A percentile compares a stretch with the other conserved stretches of the same genome.
Evolutionary conservation across 2,797 vertebrate species (phyloP).

Genomic region (Chaetophractus vellerosus): DNA sequence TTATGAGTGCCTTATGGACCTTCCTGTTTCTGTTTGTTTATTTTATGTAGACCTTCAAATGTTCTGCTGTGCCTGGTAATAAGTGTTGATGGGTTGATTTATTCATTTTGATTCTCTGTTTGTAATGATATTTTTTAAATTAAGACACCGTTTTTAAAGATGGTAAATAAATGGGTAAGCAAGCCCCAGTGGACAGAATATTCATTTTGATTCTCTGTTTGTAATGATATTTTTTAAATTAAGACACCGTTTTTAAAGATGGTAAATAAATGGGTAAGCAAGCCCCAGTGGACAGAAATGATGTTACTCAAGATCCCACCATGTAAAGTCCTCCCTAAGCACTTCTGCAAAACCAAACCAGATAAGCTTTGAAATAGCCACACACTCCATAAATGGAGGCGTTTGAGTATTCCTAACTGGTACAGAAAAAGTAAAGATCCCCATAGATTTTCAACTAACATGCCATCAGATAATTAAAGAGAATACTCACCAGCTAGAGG

Average conservation of each 20-base stretch:
- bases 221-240: conserved; percentile 76
- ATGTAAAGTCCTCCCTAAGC: conserved; percentile 74
- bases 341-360: conserved; percentile 80
- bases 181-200: no score
- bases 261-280: conserved; percentile 79
- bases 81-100: conserved; percentile 61
- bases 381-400: conserved; percentile 26
- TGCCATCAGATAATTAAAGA: neutral
- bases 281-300: conserved; percentile 68
- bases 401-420: conserved; percentile 44
- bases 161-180: conserved; percentile 78
- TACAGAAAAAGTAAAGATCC: conserved; percentile 9
- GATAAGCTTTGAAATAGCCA: neutral
- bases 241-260: conserved; percentile 79
- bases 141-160: conserved; percentile 79
- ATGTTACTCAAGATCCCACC: conserved; percentile 78
- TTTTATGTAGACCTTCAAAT: conserved; percentile 79
- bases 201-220: conserved; percentile 49
- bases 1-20: conserved; percentile 75
- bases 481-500: neutral
- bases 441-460: conserved; percentile 35
- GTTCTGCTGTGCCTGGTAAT: conserved; percentile 77
- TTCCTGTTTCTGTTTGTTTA: conserved; percentile 82
- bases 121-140: conserved; percentile 75
- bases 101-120: conserved; percentile 53